Base-by-base conservation (phyloP, 2,113 vertebrate genomes). In the Psilopogon haemacephalus region DNA sequence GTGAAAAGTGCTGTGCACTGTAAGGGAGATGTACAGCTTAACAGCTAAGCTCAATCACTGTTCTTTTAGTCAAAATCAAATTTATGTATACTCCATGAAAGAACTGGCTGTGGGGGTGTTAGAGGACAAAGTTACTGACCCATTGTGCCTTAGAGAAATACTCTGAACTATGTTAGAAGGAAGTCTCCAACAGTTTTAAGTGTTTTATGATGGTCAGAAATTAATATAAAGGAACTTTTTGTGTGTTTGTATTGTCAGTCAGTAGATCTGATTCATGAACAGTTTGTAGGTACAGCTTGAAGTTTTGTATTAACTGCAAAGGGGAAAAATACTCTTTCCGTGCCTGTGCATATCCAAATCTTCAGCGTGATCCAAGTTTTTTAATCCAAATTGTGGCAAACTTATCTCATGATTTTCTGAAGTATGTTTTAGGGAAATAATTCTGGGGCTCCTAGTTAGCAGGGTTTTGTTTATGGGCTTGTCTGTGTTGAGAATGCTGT, bases 141-240 rank as follows among this genome's bases (percentile, higher is more conserved):
- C 0, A 0, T 28, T 67, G 24, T 59, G 37, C 48, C 26, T 0
- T n/a, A 16, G 52, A 63, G 52, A 50, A 85, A 21, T 48, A 54
- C 23, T 78, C 23, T 14, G 60, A 87, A 30, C n/a, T 85, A 0
- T 48, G 16, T 32, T 23, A 59, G 24, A n/a, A 73, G 46, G 37
- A 60, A 55, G 40, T 46, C 13, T 71, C 5, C 8, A 14, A 23
- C 4, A 6, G 24, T 38, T 38, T 35, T 23, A 11, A 35, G 2
- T 23, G 74, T 77, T 79, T 65, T 3, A 7, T 33, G 6, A 3
- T 74, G 9, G 8, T 67, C 65, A 82, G 62, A 91, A 72, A 79
- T 44, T 2, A 35, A 4, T 38, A 21, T 56, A 50, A 76, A 15
- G 40, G 16, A 48, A 11, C 14, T 26, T 68, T 17, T 75, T 1